Evolutionary conservation across 2,113 vertebrate species (phyloP), one percentile per base, ranked within the genome.

Genomic region (Xenopus laevis): DNA sequence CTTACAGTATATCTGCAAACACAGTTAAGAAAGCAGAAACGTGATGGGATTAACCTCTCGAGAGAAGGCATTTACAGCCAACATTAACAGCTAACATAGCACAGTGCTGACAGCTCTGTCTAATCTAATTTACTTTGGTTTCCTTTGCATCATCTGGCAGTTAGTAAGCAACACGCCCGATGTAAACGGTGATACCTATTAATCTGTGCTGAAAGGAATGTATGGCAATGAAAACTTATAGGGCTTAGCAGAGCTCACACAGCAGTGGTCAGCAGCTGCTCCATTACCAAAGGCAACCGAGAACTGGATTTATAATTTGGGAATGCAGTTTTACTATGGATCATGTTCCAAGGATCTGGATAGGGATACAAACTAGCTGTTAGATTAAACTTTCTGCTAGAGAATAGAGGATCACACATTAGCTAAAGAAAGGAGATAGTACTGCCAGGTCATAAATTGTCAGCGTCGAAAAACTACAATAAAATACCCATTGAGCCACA

Each of bases 141-240:
- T 60, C 58, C 58, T 60, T 18, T 60, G 58, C 13, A 23, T 23
- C 58, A 21, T 60, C 58, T 60, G 18, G 21, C 58, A 23, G 18
- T 23, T 13, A 60, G 58, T 60, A 60, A 60, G 18, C 18, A 60
- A 60, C 58, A 60, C 21, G 18, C 21, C 21, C 20, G 58, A 60
- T 60, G 21, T 27, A 18, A 60, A 60, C 20, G 58, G 58, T 11
- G 20, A 60, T 60, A 60, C 58, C 58, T 55, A 16, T 60, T 60
- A 60, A 60, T 60, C 58, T 60, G 58, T 16, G 13, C 10, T 60
- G 18, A 60, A 60, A 58, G 55, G 58, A 60, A 60, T 60, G 10
- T 23, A 10, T 27, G 21, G 21, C 58, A 21, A 12, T 12, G 11
- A 21, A 11, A 60, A 18, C 58, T 60, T 23, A 60, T 60, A 60